phyloP scores from a whole-genome alignment of 2,888 invertebrate genomes.

The Troides helena region DNA sequence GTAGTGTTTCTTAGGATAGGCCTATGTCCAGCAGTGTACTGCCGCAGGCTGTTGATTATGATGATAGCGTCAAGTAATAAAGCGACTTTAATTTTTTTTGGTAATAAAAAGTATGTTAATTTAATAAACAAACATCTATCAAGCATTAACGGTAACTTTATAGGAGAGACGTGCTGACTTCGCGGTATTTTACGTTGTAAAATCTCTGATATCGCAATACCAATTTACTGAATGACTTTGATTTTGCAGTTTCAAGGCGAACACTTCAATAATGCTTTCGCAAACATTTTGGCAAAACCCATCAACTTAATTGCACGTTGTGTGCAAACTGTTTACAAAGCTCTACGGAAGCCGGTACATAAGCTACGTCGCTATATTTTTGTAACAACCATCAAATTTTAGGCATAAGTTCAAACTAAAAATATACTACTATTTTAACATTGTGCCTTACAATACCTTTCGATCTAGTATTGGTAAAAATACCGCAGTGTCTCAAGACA shows the following conservation, averaged over 20 bases:
- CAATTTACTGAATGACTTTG: slow-evolving; percentile 16
- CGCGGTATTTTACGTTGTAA: slow-evolving; percentile 8
- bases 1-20: too few species aligned
- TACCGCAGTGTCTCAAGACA: too few species aligned
- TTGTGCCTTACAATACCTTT: not conserved
- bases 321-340: slow-evolving; percentile 17
- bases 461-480: not conserved
- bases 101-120: not conserved
- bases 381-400: not conserved
- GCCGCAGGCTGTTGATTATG: too few species aligned
- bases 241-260: slow-evolving; percentile 9
- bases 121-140: not conserved
- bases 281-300: slow-evolving; percentile 21
- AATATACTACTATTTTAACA: not conserved
- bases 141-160: slow-evolving; percentile 4
- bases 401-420: not conserved
- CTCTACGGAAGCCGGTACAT: slow-evolving; percentile 8
- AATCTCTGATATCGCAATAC: slow-evolving; percentile 14
- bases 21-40: too few species aligned
- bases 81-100: too few species aligned
- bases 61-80: too few species aligned
- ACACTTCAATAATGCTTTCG: slow-evolving; percentile 18
- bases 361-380: not conserved
- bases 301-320: slow-evolving; percentile 22
- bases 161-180: slow-evolving; percentile 18